Evolutionary conservation across 2,797 vertebrate genomes (phyloP).

Genomic region (Siniperca scherzeri): DNA sequence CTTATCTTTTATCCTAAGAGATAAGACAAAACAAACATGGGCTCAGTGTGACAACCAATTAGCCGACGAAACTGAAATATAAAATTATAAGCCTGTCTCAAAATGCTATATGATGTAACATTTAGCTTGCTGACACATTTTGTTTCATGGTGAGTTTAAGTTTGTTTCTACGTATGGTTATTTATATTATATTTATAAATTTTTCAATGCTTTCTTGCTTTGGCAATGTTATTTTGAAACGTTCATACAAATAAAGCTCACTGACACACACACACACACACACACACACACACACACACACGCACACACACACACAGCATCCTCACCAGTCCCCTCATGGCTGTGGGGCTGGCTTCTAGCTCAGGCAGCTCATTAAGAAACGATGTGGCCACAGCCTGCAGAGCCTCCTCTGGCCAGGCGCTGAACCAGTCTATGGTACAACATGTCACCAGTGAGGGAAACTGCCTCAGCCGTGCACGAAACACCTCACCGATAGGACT

Average conservation of each 20-base stretch:
- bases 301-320: constrained; percentile 16
- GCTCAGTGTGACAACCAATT: not conserved
- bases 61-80: not conserved
- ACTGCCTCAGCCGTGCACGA: constrained; percentile 91
- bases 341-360: constrained; percentile 77
- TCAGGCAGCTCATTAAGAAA: constrained; percentile 89
- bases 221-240: not conserved
- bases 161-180: not conserved
- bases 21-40: not conserved
- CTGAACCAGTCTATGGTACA: constrained; percentile 97
- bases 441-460: constrained; percentile 94
- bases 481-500: constrained; percentile 95
- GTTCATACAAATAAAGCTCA: not conserved
- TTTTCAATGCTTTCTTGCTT: not conserved
- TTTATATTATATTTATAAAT: not conserved
- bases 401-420: constrained; percentile 93
- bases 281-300: constrained; percentile 37
- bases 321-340: constrained; percentile 88
- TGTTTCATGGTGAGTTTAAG: not conserved
- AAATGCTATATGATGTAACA: not conserved
- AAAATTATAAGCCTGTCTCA: not conserved
- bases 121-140: not conserved
- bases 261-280: constrained; percentile 20
- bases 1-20: not conserved
- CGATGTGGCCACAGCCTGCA: constrained; percentile 89